Conservation (phyloP, 1,140 invertebrate species). For the Cepaea nemoralis region DNA sequence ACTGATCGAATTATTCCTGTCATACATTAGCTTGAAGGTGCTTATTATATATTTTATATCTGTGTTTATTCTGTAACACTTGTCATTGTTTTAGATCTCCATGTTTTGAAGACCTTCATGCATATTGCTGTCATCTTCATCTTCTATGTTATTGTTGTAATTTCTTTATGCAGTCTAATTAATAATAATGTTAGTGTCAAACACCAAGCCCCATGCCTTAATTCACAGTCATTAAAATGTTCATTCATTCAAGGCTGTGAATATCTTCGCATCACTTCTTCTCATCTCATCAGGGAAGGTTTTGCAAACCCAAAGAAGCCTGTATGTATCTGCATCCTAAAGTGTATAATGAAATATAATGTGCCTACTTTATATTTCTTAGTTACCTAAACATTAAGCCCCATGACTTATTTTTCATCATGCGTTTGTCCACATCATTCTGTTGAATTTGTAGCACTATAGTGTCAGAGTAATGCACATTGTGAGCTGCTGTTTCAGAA, state of each 20-base stretch:
- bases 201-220: constrained; percentile 1
- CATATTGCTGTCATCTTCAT: not conserved
- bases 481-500: too few relatives aligned
- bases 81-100: not conserved
- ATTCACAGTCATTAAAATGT: constrained; percentile 1
- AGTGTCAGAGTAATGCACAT: too few relatives aligned
- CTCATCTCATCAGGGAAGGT: not conserved
- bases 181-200: not conserved
- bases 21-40: too few relatives aligned
- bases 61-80: not conserved
- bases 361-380: too few relatives aligned
- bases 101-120: not conserved
- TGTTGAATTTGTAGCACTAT: too few relatives aligned
- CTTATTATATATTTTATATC: too few relatives aligned
- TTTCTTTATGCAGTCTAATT: not conserved
- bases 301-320: not conserved
- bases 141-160: not conserved
- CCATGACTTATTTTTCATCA: too few relatives aligned
- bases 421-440: too few relatives aligned
- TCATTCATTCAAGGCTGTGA: constrained; percentile 13
- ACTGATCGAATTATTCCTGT: too few relatives aligned
- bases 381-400: too few relatives aligned
- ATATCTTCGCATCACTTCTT: not conserved
- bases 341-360: too few relatives aligned
- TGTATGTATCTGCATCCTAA: not conserved